phyloP scores from a whole-genome alignment of 2,888 invertebrate genomes.

The Hypercompe scribonia region DNA sequence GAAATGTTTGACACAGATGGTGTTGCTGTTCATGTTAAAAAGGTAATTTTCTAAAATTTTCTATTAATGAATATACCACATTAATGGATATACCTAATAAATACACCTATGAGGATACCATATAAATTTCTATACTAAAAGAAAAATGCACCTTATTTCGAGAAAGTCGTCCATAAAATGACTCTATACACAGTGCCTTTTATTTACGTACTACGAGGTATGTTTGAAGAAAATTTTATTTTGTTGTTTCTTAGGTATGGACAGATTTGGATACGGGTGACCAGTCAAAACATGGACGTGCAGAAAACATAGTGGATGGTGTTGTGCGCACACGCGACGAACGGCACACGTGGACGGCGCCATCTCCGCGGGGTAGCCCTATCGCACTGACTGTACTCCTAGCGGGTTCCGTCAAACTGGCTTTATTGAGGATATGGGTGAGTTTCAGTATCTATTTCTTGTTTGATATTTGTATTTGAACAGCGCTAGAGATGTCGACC shows the following conservation, averaged over 20 bases:
- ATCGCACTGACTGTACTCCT: constrained; percentile 88
- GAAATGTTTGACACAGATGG: constrained; percentile 90
- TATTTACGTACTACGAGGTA: not conserved
- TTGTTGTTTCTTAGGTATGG: constrained; percentile 79
- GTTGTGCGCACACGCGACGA: constrained; percentile 92
- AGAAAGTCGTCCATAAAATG: not conserved
- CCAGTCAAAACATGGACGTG: constrained; percentile 85
- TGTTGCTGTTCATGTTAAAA: constrained; percentile 85
- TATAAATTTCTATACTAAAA: not conserved
- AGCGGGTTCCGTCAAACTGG: constrained; percentile 82
- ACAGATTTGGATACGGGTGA: constrained; percentile 87
- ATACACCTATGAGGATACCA: not conserved
- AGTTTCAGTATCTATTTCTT: constrained; percentile 21
- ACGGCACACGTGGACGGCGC: constrained; percentile 91
- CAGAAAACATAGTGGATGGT: constrained; percentile 89
- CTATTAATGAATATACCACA: no score
- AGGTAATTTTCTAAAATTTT: constrained; percentile 79
- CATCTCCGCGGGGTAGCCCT: constrained; percentile 87
- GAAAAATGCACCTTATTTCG: not conserved
- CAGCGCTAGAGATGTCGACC: not conserved
- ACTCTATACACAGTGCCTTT: not conserved
- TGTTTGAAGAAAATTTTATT: not conserved
- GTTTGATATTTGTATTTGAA: not conserved
- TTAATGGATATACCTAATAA: no score
- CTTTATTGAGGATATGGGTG: constrained; percentile 91